A percentile compares a stretch with the other conserved stretches of the same genome.
Evolutionary conservation across 2,888 invertebrate genomes (phyloP).

Genomic region (Phlogophora meticulosa): DNA sequence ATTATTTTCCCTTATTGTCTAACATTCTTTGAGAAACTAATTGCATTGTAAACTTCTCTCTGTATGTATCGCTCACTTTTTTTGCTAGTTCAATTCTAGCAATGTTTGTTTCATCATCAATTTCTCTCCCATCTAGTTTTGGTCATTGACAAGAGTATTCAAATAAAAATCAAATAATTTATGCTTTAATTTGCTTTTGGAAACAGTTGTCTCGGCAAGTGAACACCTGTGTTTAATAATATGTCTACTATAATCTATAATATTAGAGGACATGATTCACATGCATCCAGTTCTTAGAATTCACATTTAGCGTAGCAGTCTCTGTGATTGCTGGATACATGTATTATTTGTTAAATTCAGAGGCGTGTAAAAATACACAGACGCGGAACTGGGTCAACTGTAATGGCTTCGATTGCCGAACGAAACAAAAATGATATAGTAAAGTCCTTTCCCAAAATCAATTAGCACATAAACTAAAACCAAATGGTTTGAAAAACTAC

Average conservation of each 20-base stretch:
- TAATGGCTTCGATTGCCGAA: constrained; percentile 9
- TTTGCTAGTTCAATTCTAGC: constrained; percentile 15
- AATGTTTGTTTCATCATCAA: constrained; percentile 22
- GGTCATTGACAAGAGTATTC: constrained; percentile 27
- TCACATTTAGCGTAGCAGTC: constrained; percentile 20
- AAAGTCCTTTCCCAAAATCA: not conserved
- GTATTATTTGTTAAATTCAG: constrained; percentile 11
- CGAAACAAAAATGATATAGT: constrained; percentile 9
- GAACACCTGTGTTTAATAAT: constrained; percentile 67
- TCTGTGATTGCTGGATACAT: constrained; percentile 7
- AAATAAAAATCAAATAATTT: constrained; percentile 47
- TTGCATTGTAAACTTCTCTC: constrained; percentile 10
- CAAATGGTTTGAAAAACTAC: not conserved
- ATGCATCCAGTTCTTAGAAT: constrained; percentile 51
- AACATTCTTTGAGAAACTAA: constrained; percentile 4
- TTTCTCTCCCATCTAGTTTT: constrained; percentile 41
- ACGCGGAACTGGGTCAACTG: constrained; percentile 3
- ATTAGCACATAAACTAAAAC: not conserved
- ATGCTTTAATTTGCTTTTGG: constrained; percentile 46
- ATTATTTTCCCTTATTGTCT: constrained; percentile 10
- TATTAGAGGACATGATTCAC: constrained; percentile 51
- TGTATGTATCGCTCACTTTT: not conserved
- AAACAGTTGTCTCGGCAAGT: constrained; percentile 45
- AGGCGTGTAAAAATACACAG: constrained; percentile 4
- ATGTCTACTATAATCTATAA: constrained; percentile 32